phyloP scores from a whole-genome alignment of 37 sponge, comb jelly and placozoan genomes.

The Ianthella basta region DNA sequence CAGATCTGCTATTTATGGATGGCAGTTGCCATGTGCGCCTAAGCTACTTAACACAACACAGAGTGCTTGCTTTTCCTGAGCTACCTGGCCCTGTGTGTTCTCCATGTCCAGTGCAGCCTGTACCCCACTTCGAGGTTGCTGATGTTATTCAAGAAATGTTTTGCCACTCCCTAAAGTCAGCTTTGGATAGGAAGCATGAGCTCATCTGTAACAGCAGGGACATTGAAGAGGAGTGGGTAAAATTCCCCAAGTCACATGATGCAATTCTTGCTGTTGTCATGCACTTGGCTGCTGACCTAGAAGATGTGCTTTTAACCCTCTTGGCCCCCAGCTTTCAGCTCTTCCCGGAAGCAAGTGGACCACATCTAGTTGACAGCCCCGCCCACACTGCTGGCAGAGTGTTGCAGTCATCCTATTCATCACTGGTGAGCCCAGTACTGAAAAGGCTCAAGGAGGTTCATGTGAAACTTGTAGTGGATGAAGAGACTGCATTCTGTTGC shows the following conservation, averaged over 20 bases:
- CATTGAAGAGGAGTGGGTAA: background rate
- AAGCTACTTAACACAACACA: background rate
- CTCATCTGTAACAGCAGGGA: background rate
- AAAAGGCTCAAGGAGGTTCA: background rate
- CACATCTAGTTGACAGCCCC: background rate
- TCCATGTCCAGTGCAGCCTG: background rate
- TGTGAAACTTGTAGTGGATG: background rate
- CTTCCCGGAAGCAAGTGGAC: background rate
- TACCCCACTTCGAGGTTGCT: no score
- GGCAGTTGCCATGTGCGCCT: background rate
- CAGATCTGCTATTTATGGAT: no score
- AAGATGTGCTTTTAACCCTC: conserved; percentile 5
- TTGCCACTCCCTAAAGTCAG: no score
- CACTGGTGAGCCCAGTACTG: background rate
- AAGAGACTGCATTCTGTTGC: background rate
- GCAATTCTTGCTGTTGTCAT: background rate
- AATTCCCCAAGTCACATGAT: background rate
- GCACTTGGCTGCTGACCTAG: background rate
- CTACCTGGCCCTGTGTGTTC: background rate
- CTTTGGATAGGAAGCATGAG: background rate
- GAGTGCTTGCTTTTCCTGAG: conserved; percentile 1
- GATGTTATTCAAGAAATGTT: no score
- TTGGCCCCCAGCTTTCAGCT: background rate
- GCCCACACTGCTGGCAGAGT: background rate
- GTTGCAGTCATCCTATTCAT: background rate